Conservation (phyloP, 2,797 vertebrate genomes). For the Spizella passerina region DNA sequence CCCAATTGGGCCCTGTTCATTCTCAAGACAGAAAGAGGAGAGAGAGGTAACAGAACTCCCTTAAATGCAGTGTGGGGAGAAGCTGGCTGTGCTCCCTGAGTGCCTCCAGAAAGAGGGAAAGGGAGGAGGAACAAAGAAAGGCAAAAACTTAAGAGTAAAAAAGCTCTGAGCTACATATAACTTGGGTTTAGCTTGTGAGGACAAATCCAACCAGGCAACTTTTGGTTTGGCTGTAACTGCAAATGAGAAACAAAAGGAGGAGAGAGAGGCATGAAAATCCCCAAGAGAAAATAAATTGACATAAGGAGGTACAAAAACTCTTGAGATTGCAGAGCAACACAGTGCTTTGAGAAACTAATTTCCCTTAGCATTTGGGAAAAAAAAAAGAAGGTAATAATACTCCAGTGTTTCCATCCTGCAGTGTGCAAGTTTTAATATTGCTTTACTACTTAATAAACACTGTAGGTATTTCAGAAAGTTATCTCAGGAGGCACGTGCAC, state of each 20-base stretch:
- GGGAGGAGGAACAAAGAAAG: background rate
- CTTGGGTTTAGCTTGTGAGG: background rate
- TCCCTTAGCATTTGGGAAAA: background rate
- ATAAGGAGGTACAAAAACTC: background rate
- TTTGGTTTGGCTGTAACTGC: background rate
- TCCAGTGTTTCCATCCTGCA: background rate
- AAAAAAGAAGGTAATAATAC: background rate
- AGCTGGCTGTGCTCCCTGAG: background rate
- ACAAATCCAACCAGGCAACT: background rate
- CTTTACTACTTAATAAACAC: background rate
- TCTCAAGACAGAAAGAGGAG: background rate
- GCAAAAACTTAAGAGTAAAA: background rate
- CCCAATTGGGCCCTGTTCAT: accelerated
- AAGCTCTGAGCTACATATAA: accelerated
- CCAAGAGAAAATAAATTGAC: background rate
- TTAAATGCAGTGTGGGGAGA: background rate
- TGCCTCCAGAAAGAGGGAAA: background rate
- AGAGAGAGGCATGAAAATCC: background rate
- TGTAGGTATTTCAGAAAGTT: background rate
- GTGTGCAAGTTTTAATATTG: background rate
- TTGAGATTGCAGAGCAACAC: background rate
- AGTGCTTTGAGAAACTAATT: background rate
- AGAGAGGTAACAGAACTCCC: background rate
- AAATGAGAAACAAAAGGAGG: background rate
- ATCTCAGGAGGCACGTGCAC: background rate